Evolutionary conservation across 2,797 vertebrate genomes (phyloP).

Genomic region (Tadarida brasiliensis): DNA sequence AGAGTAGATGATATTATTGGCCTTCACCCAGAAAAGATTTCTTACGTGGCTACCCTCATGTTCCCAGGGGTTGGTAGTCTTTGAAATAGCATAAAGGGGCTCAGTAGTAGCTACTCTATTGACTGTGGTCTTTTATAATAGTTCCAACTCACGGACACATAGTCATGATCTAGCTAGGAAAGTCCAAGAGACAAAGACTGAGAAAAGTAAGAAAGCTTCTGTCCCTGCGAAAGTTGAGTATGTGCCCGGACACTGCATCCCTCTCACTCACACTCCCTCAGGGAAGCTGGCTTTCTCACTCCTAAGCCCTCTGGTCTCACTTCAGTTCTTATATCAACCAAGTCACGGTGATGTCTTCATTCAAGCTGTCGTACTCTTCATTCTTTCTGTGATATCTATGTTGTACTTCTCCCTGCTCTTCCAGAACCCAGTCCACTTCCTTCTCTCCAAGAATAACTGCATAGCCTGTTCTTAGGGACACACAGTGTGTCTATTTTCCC

Average conservation of each 20-base stretch:
- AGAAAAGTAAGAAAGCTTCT: not conserved
- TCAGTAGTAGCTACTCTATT: not conserved
- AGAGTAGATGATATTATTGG: not conserved
- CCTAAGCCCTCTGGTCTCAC: not conserved
- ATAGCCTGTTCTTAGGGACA: not conserved
- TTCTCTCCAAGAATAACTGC: constrained; percentile 7
- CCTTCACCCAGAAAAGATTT: not conserved
- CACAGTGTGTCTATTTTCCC: not conserved
- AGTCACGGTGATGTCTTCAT: not conserved
- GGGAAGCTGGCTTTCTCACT: not conserved
- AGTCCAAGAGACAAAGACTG: not conserved
- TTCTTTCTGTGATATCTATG: constrained; percentile 30
- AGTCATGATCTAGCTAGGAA: not conserved
- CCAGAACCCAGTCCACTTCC: not conserved
- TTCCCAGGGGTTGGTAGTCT: not conserved
- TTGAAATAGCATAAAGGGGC: not conserved
- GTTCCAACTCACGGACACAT: not conserved
- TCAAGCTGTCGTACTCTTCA: not conserved
- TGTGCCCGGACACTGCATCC: not conserved
- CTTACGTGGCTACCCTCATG: not conserved
- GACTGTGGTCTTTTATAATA: not conserved
- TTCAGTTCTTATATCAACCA: not conserved
- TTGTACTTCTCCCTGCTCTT: not conserved
- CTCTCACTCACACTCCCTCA: not conserved
- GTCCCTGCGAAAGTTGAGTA: not conserved